phyloP scores from a whole-genome alignment of 2,888 invertebrate species.

The Apoda limacodes region DNA sequence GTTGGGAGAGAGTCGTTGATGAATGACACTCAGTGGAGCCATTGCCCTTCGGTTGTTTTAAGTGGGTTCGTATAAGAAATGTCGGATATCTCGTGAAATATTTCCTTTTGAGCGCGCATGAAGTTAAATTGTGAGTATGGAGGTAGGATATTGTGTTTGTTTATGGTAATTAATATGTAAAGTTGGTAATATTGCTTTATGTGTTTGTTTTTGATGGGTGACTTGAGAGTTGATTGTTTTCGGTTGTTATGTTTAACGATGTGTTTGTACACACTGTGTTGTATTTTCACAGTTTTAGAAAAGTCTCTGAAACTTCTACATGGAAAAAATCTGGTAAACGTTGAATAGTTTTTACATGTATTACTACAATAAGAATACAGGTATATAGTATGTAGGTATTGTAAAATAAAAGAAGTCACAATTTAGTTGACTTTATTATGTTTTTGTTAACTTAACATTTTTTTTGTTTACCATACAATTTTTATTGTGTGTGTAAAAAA shows the following conservation, averaged over 20 bases:
- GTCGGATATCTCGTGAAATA: slow-evolving; percentile 64
- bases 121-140: slow-evolving; percentile 16
- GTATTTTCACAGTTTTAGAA: not conserved
- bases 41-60: slow-evolving; percentile 69
- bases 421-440: too few species aligned
- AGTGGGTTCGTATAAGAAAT: slow-evolving; percentile 66
- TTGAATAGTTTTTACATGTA: too few species aligned
- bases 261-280: slow-evolving; percentile 5
- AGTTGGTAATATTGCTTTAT: slow-evolving; percentile 28
- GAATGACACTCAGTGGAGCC: slow-evolving; percentile 68
- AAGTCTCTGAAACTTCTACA: too few species aligned
- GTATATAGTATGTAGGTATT: too few species aligned
- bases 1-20: slow-evolving; percentile 61
- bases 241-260: slow-evolving; percentile 6
- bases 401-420: too few species aligned
- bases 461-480: too few species aligned
- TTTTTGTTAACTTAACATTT: too few species aligned
- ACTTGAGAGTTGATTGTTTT: slow-evolving; percentile 27
- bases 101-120: slow-evolving; percentile 34
- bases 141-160: slow-evolving; percentile 24
- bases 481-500: too few species aligned
- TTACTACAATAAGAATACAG: too few species aligned
- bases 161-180: slow-evolving; percentile 44
- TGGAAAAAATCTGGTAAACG: too few species aligned
- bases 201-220: slow-evolving; percentile 18